These are phyloP conservation scores for Gallinago paraguaiae DNA, from an alignment of 2,113 vertebrate species.

Conservation along the genomic window DNA sequence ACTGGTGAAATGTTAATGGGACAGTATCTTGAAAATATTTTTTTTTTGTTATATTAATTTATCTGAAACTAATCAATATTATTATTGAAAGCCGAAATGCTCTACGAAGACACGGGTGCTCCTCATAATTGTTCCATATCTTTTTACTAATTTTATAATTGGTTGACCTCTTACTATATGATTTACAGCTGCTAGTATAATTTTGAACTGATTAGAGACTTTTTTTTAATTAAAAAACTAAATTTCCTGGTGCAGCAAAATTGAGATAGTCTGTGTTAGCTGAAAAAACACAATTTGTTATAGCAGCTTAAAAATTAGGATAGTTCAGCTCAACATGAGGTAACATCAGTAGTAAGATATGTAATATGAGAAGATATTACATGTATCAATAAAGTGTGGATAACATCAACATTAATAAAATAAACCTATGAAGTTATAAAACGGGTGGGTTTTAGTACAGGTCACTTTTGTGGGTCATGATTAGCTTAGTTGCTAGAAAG, in stretches of 20 bases:
- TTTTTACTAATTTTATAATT: not conserved
- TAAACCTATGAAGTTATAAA: not conserved
- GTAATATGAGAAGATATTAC: not conserved
- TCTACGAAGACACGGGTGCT: not conserved
- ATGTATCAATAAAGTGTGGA: not conserved
- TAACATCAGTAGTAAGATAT: not conserved
- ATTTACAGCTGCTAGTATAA: not conserved
- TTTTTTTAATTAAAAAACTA: not conserved
- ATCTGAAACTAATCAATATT: not conserved
- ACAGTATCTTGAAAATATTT: not conserved
- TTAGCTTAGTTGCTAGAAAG: not conserved
- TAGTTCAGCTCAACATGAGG: not conserved
- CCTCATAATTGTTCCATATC: not conserved
- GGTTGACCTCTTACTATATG: not conserved
- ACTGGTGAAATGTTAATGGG: not conserved
- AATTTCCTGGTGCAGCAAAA: not conserved
- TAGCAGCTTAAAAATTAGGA: not conserved
- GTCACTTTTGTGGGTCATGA: not conserved
- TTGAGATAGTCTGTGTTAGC: not conserved
- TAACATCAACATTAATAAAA: not conserved
- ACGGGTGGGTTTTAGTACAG: not conserved
- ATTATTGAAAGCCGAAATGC: not conserved
- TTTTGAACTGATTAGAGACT: not conserved
- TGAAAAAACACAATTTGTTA: not conserved
- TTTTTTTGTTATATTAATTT: not conserved